Evolutionary conservation across 2,888 invertebrate species (phyloP), one percentile per base, ranked within the genome.

Genomic region (Pomacea canaliculata): DNA sequence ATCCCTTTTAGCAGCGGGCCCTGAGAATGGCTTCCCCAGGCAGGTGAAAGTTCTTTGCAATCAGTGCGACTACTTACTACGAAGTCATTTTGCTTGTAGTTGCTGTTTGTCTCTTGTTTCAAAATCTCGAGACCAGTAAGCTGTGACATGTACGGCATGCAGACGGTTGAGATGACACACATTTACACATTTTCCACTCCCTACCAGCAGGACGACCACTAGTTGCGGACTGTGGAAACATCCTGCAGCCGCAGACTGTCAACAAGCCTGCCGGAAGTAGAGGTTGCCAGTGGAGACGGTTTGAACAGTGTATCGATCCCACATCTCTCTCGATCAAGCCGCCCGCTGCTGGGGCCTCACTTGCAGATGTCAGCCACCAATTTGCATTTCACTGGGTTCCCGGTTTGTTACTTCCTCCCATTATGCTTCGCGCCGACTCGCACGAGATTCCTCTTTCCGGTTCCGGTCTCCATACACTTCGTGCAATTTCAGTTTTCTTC

Each of bases 401-500:
- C 37, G 46, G 65, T 72, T 65, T 66, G 65, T 27, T 27, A 65
- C 73, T 73, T 68, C 68, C 73, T 67, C 73, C 60, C 68, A 56
- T 68, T 60, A 67, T 73, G 68, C 73, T 67, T 51, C 27, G 66
- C 59, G 67, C 73, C 27, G 60, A 60, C 73, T 73, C 68, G 73
- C 73, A 73, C 73, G 68, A 73, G 73, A 73, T 67, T 46, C 68
- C 67, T 49, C 67, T 73, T 73, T 73, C 73, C 73, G 73, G 60
- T 73, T 73, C 73, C 73, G 73, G 59, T 67, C 46, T 59, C 37
- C 27, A 56, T 66, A 73, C 73, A 68, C 73, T 73, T 46, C 51
- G 73, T 68, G 67, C 73, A 67, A 73, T 68, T 73, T 73, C 60
- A 46, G 60, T 56, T 73, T 73, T 73, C 60, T 56, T 56, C 51